Conservation (phyloP, 2,113 vertebrate species). For the Periophthalmus modestus region DNA sequence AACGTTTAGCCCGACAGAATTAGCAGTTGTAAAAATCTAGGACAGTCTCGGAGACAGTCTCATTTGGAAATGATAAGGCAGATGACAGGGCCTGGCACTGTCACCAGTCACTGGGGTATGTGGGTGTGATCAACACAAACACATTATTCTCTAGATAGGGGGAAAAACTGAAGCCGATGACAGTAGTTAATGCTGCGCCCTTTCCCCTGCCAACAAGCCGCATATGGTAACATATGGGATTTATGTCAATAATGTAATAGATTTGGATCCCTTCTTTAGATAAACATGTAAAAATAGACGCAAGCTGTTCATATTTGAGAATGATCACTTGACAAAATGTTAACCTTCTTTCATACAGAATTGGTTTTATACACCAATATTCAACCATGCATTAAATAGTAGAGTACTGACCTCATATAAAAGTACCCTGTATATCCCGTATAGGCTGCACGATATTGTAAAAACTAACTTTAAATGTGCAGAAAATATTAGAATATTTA, state of each 20-base stretch:
- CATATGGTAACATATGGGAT: conserved; percentile 63
- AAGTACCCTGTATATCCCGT: neutral
- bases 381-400: neutral
- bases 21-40: conserved; percentile 68
- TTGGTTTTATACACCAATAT: neutral
- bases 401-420: neutral
- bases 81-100: conserved; percentile 76
- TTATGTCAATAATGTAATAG: conserved; percentile 15
- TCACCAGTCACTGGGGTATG: conserved; percentile 71
- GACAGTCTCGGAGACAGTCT: conserved; percentile 68
- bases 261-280: neutral
- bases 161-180: conserved; percentile 57
- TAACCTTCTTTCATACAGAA: conserved; percentile 12
- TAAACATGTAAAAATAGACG: conserved; percentile 5
- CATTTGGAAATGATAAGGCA: conserved; percentile 72
- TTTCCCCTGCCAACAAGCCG: conserved; percentile 56
- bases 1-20: conserved; percentile 62
- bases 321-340: conserved; percentile 39
- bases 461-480: too few relatives aligned
- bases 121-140: conserved; percentile 77
- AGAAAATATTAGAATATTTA: neutral
- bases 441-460: neutral
- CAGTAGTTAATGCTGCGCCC: conserved; percentile 61
- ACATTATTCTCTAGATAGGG: conserved; percentile 72
- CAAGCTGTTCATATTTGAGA: neutral